Conservation (phyloP, 2,888 invertebrate species). For the Tenthredo scrophulariae region DNA sequence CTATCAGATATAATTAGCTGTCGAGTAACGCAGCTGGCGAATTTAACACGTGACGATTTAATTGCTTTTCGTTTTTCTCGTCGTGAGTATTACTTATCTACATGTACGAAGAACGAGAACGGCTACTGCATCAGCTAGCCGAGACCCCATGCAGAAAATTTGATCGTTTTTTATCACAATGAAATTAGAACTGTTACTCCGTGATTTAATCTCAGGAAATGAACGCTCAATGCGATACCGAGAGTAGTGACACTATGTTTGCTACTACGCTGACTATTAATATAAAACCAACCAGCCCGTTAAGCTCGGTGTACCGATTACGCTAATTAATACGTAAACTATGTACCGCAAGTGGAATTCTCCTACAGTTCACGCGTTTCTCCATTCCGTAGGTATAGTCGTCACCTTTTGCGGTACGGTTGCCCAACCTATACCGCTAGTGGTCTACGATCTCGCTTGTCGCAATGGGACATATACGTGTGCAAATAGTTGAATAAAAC, state of each 20-base stretch:
- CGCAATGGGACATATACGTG: slow-evolving; percentile 18
- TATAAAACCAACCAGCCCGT: not conserved
- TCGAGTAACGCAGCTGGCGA: slow-evolving; percentile 11
- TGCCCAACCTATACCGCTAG: slow-evolving; percentile 6
- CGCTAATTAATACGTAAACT: slow-evolving; percentile 34
- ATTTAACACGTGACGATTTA: slow-evolving; percentile 14
- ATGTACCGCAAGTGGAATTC: slow-evolving; percentile 15
- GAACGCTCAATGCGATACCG: not conserved
- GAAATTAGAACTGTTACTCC: not conserved
- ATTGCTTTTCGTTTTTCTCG: not conserved
- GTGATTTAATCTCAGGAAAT: not conserved
- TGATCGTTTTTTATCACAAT: not conserved
- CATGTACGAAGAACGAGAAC: not conserved
- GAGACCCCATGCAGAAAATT: not conserved
- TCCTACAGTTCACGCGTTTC: not conserved
- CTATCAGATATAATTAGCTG: slow-evolving; percentile 26
- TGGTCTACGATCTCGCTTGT: slow-evolving; percentile 17
- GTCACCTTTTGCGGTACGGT: slow-evolving; percentile 26
- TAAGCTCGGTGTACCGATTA: slow-evolving; percentile 17
- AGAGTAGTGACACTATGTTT: not conserved
- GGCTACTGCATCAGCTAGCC: not conserved
- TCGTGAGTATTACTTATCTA: not conserved
- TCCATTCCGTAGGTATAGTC: not conserved
- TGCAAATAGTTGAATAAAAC: slow-evolving; percentile 33
- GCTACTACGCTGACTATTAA: not conserved